These are phyloP conservation scores for Monochamus alternatus DNA, from an alignment of 2,888 invertebrate genomes.

Conservation along the genomic window DNA sequence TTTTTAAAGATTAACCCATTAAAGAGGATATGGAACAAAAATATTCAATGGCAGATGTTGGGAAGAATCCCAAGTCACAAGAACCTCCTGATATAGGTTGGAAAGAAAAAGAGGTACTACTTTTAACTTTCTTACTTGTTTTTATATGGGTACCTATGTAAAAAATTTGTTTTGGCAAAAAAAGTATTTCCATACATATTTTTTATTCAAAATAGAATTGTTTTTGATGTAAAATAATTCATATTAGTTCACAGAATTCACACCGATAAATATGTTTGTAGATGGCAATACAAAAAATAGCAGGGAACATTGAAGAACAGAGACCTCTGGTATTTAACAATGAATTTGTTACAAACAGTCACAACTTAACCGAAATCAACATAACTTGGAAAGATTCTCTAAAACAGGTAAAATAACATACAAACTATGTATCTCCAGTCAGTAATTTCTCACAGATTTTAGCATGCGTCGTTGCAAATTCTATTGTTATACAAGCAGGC, in stretches of 20 bases:
- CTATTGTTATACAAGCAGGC: slow-evolving; percentile 74
- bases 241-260: no score
- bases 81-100: background rate
- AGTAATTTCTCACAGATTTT: slow-evolving; percentile 65
- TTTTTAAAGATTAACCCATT: no score
- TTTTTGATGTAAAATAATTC: no score
- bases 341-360: slow-evolving; percentile 30
- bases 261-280: background rate
- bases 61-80: background rate
- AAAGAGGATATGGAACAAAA: background rate
- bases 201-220: no score
- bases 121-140: no score
- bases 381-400: slow-evolving; percentile 37
- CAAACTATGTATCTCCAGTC: background rate
- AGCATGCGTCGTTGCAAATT: slow-evolving; percentile 70
- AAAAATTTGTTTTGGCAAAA: no score
- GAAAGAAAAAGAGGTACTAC: slow-evolving; percentile 12
- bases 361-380: slow-evolving; percentile 17
- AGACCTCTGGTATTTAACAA: slow-evolving; percentile 27
- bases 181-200: no score
- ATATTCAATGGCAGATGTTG: background rate
- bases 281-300: slow-evolving; percentile 9
- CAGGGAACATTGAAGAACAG: slow-evolving; percentile 32
- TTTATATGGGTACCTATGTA: no score
- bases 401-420: slow-evolving; percentile 35